Conservation (phyloP, 2,888 invertebrate species). For the Dorcus parallelipipedus region DNA sequence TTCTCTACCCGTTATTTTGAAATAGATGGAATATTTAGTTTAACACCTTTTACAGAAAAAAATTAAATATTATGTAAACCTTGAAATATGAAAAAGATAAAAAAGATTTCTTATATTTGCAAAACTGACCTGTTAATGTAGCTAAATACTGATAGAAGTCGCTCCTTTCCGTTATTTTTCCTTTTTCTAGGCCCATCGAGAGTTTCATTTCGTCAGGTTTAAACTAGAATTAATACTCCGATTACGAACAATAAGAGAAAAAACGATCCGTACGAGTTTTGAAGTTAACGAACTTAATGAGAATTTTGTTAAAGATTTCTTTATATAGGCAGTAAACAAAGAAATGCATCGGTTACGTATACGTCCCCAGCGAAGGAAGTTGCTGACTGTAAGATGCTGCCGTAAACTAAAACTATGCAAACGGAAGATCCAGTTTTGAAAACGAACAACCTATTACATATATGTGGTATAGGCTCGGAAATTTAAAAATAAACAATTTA, state of each 20-base stretch:
- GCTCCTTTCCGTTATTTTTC: slow-evolving; percentile 15
- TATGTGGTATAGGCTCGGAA: too few relatives aligned
- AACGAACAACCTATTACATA: slow-evolving; percentile 4
- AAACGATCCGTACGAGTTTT: background rate
- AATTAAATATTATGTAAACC: background rate
- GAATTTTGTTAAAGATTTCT: slow-evolving; percentile 15
- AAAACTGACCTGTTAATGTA: slow-evolving; percentile 33
- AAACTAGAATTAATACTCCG: background rate
- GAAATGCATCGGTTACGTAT: slow-evolving; percentile 12
- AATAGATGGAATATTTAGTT: background rate
- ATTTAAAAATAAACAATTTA: too few relatives aligned
- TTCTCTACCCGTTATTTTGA: background rate
- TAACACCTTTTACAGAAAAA: background rate
- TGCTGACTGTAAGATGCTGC: slow-evolving; percentile 15
- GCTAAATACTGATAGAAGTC: slow-evolving; percentile 35
- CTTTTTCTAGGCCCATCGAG: slow-evolving; percentile 11
- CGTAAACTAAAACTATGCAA: slow-evolving; percentile 18
- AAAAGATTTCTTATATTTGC: background rate
- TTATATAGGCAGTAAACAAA: slow-evolving; percentile 14
- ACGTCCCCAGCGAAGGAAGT: slow-evolving; percentile 11
- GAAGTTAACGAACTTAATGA: slow-evolving; percentile 15
- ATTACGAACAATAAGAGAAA: too few relatives aligned
- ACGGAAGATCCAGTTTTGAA: slow-evolving; percentile 17
- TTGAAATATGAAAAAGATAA: background rate
- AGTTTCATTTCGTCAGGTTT: slow-evolving; percentile 14